Evolutionary conservation across 2,113 vertebrate species (phyloP).

Genomic region (Indicator indicator): DNA sequence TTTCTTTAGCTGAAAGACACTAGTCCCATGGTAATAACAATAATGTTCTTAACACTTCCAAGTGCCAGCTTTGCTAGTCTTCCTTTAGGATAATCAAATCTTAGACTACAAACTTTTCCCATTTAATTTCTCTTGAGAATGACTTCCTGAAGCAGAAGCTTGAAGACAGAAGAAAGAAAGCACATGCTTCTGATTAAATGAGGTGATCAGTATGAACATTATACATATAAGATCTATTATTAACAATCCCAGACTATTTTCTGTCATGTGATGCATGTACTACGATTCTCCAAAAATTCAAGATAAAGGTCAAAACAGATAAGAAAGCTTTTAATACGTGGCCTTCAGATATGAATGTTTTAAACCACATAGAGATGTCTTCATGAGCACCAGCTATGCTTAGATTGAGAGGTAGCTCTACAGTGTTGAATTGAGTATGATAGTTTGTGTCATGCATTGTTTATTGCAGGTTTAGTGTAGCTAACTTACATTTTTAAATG

Average conservation of each 20-base stretch:
- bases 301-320: not conserved
- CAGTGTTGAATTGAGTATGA: not conserved
- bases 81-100: constrained; percentile 1
- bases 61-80: not conserved
- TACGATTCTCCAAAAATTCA: not conserved
- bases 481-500: not conserved
- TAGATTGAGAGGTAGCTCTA: not conserved
- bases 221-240: not conserved
- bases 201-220: not conserved
- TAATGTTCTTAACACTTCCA: not conserved
- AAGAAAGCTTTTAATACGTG: not conserved
- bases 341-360: not conserved
- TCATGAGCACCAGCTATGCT: not conserved
- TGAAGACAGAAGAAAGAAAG: not conserved
- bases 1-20: constrained; percentile 4
- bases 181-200: not conserved
- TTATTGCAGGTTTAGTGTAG: not conserved
- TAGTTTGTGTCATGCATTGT: not conserved
- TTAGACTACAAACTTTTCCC: not conserved
- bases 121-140: not conserved
- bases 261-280: not conserved
- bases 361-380: not conserved
- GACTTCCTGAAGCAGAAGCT: not conserved
- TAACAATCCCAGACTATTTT: not conserved
- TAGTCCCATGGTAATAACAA: not conserved